phyloP scores from a whole-genome alignment of 2,888 invertebrate species.

The Tineola bisselliella region DNA sequence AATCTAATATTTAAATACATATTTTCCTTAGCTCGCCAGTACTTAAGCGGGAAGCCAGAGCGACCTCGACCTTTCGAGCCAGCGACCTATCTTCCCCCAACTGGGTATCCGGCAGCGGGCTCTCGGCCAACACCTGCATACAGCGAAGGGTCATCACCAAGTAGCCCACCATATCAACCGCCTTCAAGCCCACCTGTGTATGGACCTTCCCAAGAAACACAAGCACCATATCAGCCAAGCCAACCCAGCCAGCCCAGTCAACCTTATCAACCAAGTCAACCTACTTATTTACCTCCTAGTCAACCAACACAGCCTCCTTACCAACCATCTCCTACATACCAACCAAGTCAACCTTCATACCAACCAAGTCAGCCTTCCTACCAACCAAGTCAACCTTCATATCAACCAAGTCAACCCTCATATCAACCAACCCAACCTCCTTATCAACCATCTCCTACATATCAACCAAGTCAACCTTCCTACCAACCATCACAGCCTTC shows the following conservation, averaged over 20 bases:
- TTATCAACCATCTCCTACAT: slow-evolving; percentile 17
- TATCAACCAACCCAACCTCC: slow-evolving; percentile 24
- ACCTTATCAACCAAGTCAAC: slow-evolving; percentile 28
- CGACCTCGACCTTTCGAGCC: slow-evolving; percentile 77
- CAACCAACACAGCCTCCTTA: slow-evolving; percentile 23
- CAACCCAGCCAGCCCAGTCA: too few relatives aligned
- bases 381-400: slow-evolving; percentile 17
- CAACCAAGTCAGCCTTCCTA: slow-evolving; percentile 14
- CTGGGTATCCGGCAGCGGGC: slow-evolving; percentile 50
- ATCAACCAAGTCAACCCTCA: slow-evolving; percentile 22
- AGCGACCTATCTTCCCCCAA: slow-evolving; percentile 40
- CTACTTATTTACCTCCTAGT: slow-evolving; percentile 22
- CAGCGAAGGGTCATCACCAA: slow-evolving; percentile 42
- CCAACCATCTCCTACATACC: slow-evolving; percentile 21
- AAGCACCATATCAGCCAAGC: slow-evolving; percentile 18
- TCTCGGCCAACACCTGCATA: slow-evolving; percentile 50
- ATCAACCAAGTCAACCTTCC: slow-evolving; percentile 19
- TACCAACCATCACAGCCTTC: slow-evolving; percentile 17
- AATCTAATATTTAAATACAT: neutral
- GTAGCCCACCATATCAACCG: slow-evolving; percentile 28
- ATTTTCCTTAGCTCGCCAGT: slow-evolving; percentile 70
- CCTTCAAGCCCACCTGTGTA: slow-evolving; percentile 20
- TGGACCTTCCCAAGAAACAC: slow-evolving; percentile 19
- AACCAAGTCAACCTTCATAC: slow-evolving; percentile 17
- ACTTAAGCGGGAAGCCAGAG: slow-evolving; percentile 72